phyloP scores from a whole-genome alignment of 2,113 vertebrate genomes.

The Sisor rabdophorus region DNA sequence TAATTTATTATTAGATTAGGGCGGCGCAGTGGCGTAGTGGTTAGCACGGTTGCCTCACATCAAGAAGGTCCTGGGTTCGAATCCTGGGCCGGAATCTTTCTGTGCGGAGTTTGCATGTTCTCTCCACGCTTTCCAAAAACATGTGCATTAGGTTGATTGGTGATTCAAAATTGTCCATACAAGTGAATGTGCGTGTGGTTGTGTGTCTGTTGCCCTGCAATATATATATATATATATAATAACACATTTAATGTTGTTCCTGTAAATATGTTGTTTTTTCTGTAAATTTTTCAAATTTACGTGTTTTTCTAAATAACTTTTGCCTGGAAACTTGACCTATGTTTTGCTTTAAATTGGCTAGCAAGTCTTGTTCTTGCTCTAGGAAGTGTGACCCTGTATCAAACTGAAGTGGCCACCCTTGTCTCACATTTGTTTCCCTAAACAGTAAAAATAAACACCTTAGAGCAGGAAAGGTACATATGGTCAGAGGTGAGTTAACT shows the following conservation, averaged over 20 bases:
- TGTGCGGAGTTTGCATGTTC: too few relatives aligned
- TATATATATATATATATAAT: too few relatives aligned
- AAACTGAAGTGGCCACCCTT: conserved; percentile 65
- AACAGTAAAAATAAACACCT: conserved; percentile 71
- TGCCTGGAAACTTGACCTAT: neutral
- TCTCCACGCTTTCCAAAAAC: too few relatives aligned
- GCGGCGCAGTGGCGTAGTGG: too few relatives aligned
- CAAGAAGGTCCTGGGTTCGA: too few relatives aligned
- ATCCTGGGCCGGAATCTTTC: too few relatives aligned
- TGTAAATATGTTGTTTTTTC: neutral
- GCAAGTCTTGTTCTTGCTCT: conserved; percentile 71
- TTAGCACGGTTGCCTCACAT: too few relatives aligned
- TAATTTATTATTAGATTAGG: too few relatives aligned
- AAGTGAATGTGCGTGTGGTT: too few relatives aligned
- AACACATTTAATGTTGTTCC: neutral
- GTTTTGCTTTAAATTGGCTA: conserved; percentile 47
- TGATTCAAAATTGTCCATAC: too few relatives aligned
- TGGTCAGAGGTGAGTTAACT: conserved; percentile 38
- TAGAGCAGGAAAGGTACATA: conserved; percentile 60
- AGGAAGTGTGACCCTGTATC: conserved; percentile 73
- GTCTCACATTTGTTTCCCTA: conserved; percentile 70
- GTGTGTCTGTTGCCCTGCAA: too few relatives aligned
- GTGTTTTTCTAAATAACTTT: neutral
- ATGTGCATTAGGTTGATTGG: too few relatives aligned
- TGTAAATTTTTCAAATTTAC: neutral